Evolutionary conservation across 2,888 invertebrate species (phyloP).

Genomic region (Leucoptera coffeella): DNA sequence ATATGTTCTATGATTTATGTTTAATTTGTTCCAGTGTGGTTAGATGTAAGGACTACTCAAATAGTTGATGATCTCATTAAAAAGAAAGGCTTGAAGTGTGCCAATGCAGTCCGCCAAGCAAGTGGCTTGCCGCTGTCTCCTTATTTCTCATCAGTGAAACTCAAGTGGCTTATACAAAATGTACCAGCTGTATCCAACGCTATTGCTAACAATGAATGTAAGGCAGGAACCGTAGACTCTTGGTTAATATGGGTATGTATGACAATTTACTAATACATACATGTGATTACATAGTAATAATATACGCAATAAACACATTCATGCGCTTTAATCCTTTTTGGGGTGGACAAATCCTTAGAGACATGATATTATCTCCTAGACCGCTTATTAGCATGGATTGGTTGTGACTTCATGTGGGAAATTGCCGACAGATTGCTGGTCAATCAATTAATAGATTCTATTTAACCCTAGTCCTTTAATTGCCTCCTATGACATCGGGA

Average conservation of each 20-base stretch:
- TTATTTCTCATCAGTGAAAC: slow-evolving; percentile 93
- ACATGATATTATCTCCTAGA: too few relatives aligned
- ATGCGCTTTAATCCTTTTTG: too few relatives aligned
- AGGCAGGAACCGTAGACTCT: slow-evolving; percentile 88
- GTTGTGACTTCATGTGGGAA: too few relatives aligned
- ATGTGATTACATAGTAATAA: too few relatives aligned
- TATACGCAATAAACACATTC: too few relatives aligned
- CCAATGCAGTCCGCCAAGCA: slow-evolving; percentile 28
- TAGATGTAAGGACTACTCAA: slow-evolving; percentile 80
- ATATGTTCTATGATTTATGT: neutral
- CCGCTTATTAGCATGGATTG: too few relatives aligned
- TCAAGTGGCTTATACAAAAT: slow-evolving; percentile 90
- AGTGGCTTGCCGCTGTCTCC: slow-evolving; percentile 94
- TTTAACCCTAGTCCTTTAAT: too few relatives aligned
- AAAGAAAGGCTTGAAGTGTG: slow-evolving; percentile 27
- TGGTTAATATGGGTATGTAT: slow-evolving; percentile 94
- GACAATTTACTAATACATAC: too few relatives aligned
- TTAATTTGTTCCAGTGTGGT: slow-evolving; percentile 66
- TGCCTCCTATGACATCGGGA: too few relatives aligned
- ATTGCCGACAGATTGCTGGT: too few relatives aligned
- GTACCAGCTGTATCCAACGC: slow-evolving; percentile 67
- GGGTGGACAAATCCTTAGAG: too few relatives aligned
- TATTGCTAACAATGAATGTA: slow-evolving; percentile 60
- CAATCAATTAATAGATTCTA: too few relatives aligned
- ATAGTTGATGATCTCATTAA: slow-evolving; percentile 69